Evolutionary conservation across 2,888 invertebrate species (phyloP).

Genomic region (Laothoe populi): DNA sequence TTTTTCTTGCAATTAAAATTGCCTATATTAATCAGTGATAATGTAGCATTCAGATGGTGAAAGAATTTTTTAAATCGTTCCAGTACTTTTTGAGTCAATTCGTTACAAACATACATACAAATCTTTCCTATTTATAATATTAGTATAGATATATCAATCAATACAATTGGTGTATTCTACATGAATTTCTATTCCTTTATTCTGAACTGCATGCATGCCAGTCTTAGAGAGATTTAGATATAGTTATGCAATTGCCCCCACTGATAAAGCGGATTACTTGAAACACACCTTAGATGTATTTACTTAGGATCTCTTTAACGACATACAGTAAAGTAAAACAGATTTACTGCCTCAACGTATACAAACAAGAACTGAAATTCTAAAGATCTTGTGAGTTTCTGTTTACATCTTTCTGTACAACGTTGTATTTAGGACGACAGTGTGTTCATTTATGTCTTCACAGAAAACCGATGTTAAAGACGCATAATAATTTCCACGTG

Average conservation of each 20-base stretch:
- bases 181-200: too few species aligned
- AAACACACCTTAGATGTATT: background rate
- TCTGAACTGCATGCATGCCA: background rate
- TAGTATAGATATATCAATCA: too few species aligned
- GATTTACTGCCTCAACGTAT: background rate
- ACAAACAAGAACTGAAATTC: background rate
- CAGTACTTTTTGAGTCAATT: too few species aligned
- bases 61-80: too few species aligned
- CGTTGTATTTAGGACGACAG: background rate
- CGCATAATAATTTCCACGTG: background rate
- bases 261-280: background rate
- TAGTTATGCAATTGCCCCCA: background rate
- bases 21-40: too few species aligned
- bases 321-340: background rate
- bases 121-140: too few species aligned
- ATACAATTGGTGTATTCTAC: too few species aligned
- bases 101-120: too few species aligned
- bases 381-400: constrained; percentile 9
- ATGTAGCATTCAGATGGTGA: too few species aligned
- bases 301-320: background rate
- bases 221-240: background rate
- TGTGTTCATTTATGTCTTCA: background rate
- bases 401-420: background rate
- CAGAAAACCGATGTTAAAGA: background rate
- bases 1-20: too few species aligned